Percentiles rank a stretch among this genome's conserved stretches.
Conservation (phyloP, 2,113 vertebrate species). For the Bufo gargarizans region DNA sequence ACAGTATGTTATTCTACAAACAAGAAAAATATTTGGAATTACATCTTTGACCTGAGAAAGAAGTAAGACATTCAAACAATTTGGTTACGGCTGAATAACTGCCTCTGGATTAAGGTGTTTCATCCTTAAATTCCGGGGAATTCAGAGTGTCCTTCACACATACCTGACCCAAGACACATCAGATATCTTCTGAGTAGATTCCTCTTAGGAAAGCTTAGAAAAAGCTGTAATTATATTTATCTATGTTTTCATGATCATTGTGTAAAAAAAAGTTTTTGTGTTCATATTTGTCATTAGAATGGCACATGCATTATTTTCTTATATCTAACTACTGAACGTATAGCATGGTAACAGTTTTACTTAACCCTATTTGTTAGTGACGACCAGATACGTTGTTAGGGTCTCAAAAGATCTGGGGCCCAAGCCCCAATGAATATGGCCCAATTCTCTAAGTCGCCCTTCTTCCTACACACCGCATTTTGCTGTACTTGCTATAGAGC, state of each 20-base stretch:
- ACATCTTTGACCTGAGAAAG: slow-evolving; percentile 9
- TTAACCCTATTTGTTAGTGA: too few relatives aligned
- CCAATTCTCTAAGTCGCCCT: too few relatives aligned
- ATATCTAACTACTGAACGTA: too few relatives aligned
- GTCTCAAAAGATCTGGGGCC: too few relatives aligned
- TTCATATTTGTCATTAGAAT: too few relatives aligned
- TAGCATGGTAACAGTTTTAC: too few relatives aligned
- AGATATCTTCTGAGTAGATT: neutral
- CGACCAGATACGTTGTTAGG: too few relatives aligned
- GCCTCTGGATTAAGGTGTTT: neutral
- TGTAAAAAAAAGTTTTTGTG: too few relatives aligned
- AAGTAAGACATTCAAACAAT: neutral
- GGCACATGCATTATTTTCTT: too few relatives aligned
- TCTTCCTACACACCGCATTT: too few relatives aligned
- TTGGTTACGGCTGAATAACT: neutral
- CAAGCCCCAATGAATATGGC: too few relatives aligned
- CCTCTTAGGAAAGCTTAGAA: neutral
- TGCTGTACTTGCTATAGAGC: too few relatives aligned
- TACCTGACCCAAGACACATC: slow-evolving; percentile 17
- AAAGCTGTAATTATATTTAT: neutral
- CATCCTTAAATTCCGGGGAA: neutral
- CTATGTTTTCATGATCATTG: neutral
- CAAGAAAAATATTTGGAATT: neutral
- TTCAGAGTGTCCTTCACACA: slow-evolving; percentile 10
- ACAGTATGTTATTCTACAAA: slow-evolving; percentile 3